phyloP scores from a whole-genome alignment of 1,140 invertebrate genomes.

The Cherax destructor region DNA sequence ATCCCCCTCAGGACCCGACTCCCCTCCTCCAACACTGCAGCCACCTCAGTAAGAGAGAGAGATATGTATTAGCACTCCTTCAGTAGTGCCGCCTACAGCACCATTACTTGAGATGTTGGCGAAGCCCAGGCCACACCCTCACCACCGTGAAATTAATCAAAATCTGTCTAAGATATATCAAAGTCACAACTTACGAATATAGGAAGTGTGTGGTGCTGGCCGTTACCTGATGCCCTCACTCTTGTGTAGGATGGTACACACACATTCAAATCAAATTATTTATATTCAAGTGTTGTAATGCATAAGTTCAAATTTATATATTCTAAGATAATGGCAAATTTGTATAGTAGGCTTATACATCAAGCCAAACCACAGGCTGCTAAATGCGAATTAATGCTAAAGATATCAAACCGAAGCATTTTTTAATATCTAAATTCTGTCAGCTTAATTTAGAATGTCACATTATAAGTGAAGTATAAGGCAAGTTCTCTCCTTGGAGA shows the following conservation, averaged over 20 bases:
- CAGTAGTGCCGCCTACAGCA: background rate
- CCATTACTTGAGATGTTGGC: background rate
- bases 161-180: background rate
- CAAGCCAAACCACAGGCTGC: background rate
- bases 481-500: conserved; percentile 5
- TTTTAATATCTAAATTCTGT: background rate
- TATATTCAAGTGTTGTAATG: background rate
- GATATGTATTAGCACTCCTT: background rate
- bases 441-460: background rate
- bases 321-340: background rate
- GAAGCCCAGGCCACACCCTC: background rate
- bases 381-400: background rate
- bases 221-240: background rate
- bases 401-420: background rate
- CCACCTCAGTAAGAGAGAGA: conserved; percentile 39
- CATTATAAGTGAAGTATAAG: background rate
- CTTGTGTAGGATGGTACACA: background rate
- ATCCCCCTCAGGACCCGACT: conserved; percentile 46
- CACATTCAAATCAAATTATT: background rate
- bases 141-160: background rate
- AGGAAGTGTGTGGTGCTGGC: too few relatives aligned
- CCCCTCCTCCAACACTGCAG: conserved; percentile 60
- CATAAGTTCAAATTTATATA: conserved; percentile 10
- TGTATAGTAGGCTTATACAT: background rate
- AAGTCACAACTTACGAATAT: background rate